A percentile compares a stretch with the other conserved stretches of the same genome.
Conservation (phyloP, 2,888 invertebrate species). For the Synergus laeviventris region DNA sequence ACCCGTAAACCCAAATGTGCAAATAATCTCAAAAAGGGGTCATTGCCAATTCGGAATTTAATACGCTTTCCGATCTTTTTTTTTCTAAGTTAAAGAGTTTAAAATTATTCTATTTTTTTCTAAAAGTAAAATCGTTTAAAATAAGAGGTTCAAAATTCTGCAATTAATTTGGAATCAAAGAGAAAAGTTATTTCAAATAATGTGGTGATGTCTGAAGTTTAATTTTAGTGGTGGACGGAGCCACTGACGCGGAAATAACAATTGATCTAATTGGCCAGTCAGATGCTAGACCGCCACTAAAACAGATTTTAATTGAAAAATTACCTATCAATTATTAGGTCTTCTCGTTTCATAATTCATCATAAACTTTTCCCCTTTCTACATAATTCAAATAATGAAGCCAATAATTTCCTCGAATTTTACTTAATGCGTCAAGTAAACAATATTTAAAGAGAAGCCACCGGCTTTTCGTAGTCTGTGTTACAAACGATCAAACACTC, state of each 20-base stretch:
- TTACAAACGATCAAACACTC: neutral
- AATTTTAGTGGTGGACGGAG: constrained; percentile 5
- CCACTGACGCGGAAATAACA: constrained; percentile 12
- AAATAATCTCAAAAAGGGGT: neutral
- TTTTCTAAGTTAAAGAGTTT: no score
- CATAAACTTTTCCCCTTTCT: neutral
- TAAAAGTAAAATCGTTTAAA: neutral
- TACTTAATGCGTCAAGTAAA: neutral
- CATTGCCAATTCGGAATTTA: neutral
- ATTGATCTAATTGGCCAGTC: constrained; percentile 31
- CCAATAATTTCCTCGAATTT: neutral
- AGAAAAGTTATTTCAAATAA: neutral
- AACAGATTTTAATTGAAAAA: constrained; percentile 28
- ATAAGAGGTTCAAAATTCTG: neutral
- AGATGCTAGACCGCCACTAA: constrained; percentile 20
- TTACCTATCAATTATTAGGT: constrained; percentile 22
- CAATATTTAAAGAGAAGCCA: neutral
- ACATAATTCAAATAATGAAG: neutral
- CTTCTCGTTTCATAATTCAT: neutral
- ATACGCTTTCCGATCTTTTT: no score
- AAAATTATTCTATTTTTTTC: neutral
- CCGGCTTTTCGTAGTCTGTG: neutral
- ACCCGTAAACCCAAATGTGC: neutral
- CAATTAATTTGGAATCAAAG: neutral
- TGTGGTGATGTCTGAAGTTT: neutral